Evolutionary conservation across 2,888 invertebrate genomes (phyloP).

Genomic region (Clivina fossor): DNA sequence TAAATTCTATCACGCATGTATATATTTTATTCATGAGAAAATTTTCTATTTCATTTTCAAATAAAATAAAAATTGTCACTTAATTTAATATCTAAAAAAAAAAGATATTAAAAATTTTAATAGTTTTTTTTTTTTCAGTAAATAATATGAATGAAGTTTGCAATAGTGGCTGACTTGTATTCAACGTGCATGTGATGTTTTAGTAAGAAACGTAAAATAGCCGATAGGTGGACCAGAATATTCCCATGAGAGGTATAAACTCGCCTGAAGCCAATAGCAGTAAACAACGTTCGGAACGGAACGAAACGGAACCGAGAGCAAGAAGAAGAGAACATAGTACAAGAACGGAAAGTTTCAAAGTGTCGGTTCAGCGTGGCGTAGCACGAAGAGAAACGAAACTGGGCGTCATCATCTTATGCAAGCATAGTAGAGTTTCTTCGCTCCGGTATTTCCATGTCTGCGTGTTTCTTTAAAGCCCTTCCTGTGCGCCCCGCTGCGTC

Average conservation of each 20-base stretch:
- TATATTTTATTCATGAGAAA: too few species aligned
- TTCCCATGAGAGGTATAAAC: constrained; percentile 20
- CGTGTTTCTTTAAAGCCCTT: constrained; percentile 27
- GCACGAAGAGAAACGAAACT: too few species aligned
- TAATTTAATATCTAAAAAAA: too few species aligned
- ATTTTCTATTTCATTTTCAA: too few species aligned
- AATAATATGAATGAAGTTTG: too few species aligned
- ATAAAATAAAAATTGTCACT: too few species aligned
- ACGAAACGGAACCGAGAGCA: not conserved
- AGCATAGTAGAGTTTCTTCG: constrained; percentile 6
- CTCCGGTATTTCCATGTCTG: constrained; percentile 22
- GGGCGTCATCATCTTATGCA: too few species aligned
- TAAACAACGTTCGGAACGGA: constrained; percentile 22
- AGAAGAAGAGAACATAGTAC: not conserved
- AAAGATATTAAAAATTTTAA: too few species aligned
- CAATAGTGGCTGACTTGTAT: too few species aligned
- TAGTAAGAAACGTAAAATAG: constrained; percentile 20
- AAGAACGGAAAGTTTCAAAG: constrained; percentile 5
- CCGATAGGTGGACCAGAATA: constrained; percentile 11
- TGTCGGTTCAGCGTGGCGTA: constrained; percentile 12
- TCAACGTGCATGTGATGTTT: too few species aligned
- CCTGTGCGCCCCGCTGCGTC: constrained; percentile 21
- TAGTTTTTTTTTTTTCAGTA: too few species aligned
- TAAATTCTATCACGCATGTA: too few species aligned
- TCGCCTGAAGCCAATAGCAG: constrained; percentile 23